Percentiles rank a stretch among this genome's conserved stretches.
Conservation (phyloP, 2,888 invertebrate species). For the Slavum lentiscoides region DNA sequence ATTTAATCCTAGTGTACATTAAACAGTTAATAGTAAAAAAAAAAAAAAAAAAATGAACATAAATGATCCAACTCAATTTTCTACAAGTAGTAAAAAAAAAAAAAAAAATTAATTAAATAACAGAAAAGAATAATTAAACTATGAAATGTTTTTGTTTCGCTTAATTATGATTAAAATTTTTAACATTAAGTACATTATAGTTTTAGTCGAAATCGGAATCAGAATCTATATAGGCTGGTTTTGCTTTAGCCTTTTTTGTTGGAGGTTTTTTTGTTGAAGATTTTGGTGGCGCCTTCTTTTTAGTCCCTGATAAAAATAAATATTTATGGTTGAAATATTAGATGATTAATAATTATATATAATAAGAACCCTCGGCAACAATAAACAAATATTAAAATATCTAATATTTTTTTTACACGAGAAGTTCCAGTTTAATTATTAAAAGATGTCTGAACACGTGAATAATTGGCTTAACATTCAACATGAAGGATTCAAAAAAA, state of each 20-base stretch:
- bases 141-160: background rate
- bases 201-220: constrained; percentile 7
- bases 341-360: background rate
- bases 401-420: background rate
- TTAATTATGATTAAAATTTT: background rate
- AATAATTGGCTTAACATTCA: background rate
- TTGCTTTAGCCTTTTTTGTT: constrained; percentile 39
- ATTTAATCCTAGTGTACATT: background rate
- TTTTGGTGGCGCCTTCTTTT: constrained; percentile 23
- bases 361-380: background rate
- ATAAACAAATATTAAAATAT: constrained; percentile 7
- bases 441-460: background rate
- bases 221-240: background rate
- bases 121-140: background rate
- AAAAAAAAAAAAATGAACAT: background rate
- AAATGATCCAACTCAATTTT: background rate
- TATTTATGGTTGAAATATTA: background rate
- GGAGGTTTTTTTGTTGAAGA: constrained; percentile 28
- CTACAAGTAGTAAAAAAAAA: background rate
- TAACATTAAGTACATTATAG: background rate
- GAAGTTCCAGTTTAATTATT: background rate
- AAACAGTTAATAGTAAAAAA: constrained; percentile 1
- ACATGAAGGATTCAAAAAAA: constrained; percentile 33
- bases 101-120: background rate
- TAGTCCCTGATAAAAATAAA: constrained; percentile 24